Evolutionary conservation across 2,113 vertebrate species (phyloP).

Genomic region (Anarhynchus alexandrinus): DNA sequence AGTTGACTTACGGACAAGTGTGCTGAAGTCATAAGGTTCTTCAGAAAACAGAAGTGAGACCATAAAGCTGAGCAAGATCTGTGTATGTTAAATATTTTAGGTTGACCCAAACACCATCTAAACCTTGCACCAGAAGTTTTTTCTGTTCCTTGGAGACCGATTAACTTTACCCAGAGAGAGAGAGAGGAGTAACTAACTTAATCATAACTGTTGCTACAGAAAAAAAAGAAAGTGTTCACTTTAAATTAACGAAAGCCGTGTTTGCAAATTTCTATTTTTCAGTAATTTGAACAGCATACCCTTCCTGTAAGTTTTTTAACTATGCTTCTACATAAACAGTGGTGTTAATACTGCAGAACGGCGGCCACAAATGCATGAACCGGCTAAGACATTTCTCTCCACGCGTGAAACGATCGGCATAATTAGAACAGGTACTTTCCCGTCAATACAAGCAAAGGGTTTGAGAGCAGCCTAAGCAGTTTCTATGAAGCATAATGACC

Average conservation of each 20-base stretch:
- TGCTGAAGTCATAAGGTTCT: background rate
- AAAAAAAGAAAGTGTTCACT: background rate
- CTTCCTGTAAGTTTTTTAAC: too few relatives aligned
- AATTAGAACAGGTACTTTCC: too few relatives aligned
- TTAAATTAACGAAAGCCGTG: fast-evolving
- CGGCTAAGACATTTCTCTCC: too few relatives aligned
- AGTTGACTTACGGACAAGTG: fast-evolving
- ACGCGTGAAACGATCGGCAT: too few relatives aligned
- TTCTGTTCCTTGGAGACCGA: background rate
- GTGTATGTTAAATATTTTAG: background rate
- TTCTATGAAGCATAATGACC: too few relatives aligned
- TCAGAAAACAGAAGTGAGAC: background rate
- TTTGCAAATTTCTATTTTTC: background rate
- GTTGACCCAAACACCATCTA: background rate
- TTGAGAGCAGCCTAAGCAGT: too few relatives aligned
- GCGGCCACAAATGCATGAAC: too few relatives aligned
- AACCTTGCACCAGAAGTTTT: background rate
- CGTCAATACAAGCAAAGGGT: too few relatives aligned
- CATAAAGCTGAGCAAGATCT: background rate
- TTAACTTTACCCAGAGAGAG: background rate
- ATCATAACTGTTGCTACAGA: fast-evolving
- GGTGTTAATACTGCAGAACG: too few relatives aligned
- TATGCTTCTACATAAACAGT: too few relatives aligned
- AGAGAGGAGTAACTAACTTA: background rate
- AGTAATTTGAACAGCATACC: too few relatives aligned